A percentile compares a stretch with the other conserved stretches of the same genome.
These are phyloP conservation scores for Phenacoccus solenopsis DNA, from an alignment of 1,140 invertebrate species.

Conservation along the genomic window DNA sequence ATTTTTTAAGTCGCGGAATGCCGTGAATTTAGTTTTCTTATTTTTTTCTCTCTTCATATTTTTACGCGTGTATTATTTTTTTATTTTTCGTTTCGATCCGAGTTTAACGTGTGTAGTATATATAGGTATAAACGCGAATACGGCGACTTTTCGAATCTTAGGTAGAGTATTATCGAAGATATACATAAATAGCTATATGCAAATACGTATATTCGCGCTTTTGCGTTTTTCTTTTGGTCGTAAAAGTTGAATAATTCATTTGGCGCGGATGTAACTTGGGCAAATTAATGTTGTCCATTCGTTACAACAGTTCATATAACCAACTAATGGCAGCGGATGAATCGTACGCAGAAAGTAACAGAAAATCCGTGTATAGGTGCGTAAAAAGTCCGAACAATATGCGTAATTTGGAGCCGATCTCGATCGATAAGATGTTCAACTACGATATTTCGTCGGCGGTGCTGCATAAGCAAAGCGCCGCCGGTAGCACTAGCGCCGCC, in stretches of 20 bases:
- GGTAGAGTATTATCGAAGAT: no score
- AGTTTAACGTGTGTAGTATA: background rate
- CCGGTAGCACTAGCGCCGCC: no score
- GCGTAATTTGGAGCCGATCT: background rate
- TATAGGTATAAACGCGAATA: no score
- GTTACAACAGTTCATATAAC: background rate
- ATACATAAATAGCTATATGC: no score
- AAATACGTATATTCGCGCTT: no score
- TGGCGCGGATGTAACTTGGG: background rate
- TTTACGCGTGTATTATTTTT: background rate
- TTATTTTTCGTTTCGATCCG: background rate
- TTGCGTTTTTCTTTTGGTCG: background rate
- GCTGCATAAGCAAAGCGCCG: background rate
- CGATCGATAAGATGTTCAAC: conserved; percentile 6
- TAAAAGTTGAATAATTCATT: background rate
- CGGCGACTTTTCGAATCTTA: no score
- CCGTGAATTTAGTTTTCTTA: background rate
- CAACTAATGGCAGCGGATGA: conserved; percentile 12
- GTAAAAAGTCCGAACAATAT: background rate
- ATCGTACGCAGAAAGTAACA: background rate
- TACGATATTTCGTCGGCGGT: background rate
- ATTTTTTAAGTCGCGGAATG: background rate
- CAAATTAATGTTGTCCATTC: conserved; percentile 6
- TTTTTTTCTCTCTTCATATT: no score
- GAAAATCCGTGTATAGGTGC: background rate